phyloP scores from a whole-genome alignment of 92 coral and sea anemone species.

The Virgularia gustaviana region DNA sequence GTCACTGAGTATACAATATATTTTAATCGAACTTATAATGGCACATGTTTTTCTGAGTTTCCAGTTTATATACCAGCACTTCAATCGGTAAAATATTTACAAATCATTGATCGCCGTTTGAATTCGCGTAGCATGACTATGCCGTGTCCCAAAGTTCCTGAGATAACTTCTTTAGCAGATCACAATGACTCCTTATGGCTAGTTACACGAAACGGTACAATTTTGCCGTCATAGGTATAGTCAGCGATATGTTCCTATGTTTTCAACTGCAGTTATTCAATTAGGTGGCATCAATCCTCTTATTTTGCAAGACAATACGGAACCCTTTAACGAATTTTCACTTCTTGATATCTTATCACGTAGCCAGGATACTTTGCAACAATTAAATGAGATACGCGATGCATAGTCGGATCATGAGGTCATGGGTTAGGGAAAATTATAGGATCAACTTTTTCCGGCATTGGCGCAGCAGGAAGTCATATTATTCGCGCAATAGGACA shows the following conservation, averaged over 20 bases:
- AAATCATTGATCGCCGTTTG: too few species aligned
- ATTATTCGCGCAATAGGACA: neutral
- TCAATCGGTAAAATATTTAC: too few species aligned
- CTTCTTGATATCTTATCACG: conserved; percentile 7
- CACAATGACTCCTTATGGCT: neutral
- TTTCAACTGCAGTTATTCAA: neutral
- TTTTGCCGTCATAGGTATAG: neutral
- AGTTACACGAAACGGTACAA: neutral
- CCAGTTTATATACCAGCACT: too few species aligned
- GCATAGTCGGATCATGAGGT: neutral
- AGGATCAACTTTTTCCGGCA: conserved; percentile 5
- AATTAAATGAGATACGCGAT: neutral
- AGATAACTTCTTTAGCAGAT: neutral
- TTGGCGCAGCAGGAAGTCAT: neutral
- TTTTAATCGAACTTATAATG: too few species aligned
- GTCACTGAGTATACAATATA: too few species aligned
- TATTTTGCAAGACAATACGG: too few species aligned
- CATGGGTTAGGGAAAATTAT: conserved; percentile 1
- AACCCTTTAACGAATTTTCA: neutral
- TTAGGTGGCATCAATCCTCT: neutral
- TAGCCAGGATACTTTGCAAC: conserved; percentile 10
- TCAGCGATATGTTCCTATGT: neutral
- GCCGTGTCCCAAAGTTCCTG: too few species aligned
- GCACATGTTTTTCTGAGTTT: too few species aligned
- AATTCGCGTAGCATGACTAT: too few species aligned